Conservation (phyloP, 2,113 vertebrate species). For the Lepisosteus oculatus region DNA sequence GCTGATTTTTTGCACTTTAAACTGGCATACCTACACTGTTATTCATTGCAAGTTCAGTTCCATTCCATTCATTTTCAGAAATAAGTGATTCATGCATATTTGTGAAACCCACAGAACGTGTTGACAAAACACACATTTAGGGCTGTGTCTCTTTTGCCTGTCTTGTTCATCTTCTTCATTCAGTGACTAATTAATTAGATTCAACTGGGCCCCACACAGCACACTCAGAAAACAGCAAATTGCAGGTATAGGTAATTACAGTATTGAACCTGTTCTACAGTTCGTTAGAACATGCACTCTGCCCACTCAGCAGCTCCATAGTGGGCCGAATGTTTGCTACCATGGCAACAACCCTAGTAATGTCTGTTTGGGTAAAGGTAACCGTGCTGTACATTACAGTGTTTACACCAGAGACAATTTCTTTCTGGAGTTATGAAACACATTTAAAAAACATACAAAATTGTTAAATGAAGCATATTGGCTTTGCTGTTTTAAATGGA, state of each 20-base stretch:
- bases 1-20: no score
- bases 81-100: no score
- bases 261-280: conserved; percentile 9
- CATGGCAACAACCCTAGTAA: conserved; percentile 56
- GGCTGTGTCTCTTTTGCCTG: no score
- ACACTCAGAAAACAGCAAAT: not conserved
- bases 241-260: not conserved
- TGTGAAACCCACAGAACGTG: no score
- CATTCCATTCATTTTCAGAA: no score
- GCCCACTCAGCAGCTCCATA: conserved; percentile 30
- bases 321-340: conserved; percentile 43
- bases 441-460: not conserved
- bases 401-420: conserved; percentile 35
- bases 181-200: not conserved
- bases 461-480: no score
- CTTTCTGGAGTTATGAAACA: conserved; percentile 27
- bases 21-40: no score
- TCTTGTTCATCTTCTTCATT: not conserved
- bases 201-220: not conserved
- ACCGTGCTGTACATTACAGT: conserved; percentile 30
- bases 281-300: conserved; percentile 9
- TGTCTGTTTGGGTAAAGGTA: conserved; percentile 47
- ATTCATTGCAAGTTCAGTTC: no score
- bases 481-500: no score
- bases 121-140: no score